Base-by-base conservation (phyloP, 2,888 invertebrate species). In the Drosophila neotestacea region DNA sequence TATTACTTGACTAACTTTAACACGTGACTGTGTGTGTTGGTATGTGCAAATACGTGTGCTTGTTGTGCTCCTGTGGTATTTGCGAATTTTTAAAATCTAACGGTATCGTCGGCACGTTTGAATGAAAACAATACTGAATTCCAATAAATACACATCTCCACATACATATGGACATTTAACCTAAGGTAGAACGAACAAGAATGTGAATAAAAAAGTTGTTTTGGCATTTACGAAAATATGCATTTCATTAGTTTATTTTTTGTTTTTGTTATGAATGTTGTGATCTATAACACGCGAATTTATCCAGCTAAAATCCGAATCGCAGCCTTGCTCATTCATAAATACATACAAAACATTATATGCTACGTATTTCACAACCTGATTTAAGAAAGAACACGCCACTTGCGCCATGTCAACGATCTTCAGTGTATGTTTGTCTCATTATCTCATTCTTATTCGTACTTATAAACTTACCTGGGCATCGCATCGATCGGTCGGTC, bases 331-430 rank as follows among this genome's bases (percentile, higher is more conserved):
- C 71, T 72, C 86, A 88, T 84, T 88, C 88, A 88, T 88, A 86
- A 86, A 81, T 71, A 51, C 36, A 39, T 16, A 42, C 42, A 54
- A 41, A 55, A 55, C 46, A 55, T 54, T n/a, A 69, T 52, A 64
- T 75, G 64, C 60, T 75, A 65, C 58, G 69, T 70, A 84, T 85
- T 89, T 89, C 85, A 85, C 88, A 85, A 89, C 88, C 85, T 89
- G 88, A 85, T 79, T 84, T 64, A 73, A 72, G 64, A 73, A 69
- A 68, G 64, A 50, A 59, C 75, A 68, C 82, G 73, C 82, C 77
- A 85, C 89, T 80, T 89, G 83, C 76, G 73, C 73, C 75, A 85
- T 87, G 85, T 87, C 85, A 87, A 82, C 76, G 88, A 80, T 82
- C 89, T 84, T 64, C 22, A 22, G 30, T 61, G 41, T 68, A 60